phyloP scores from a whole-genome alignment of 1,140 invertebrate genomes.

The Macrobrachium nipponense region DNA sequence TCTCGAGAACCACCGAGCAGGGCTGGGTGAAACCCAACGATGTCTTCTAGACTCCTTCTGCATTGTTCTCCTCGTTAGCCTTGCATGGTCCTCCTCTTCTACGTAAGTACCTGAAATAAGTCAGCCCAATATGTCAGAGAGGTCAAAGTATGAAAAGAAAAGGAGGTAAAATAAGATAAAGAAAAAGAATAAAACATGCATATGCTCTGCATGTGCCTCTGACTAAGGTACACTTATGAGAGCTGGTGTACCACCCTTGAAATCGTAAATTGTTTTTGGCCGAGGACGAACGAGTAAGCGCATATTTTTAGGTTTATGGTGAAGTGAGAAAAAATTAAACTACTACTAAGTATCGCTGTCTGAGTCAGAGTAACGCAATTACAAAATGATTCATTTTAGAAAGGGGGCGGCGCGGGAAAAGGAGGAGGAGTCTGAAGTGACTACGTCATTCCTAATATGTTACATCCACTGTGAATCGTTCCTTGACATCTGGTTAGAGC shows the following conservation, averaged over 20 bases:
- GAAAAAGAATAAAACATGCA: no score
- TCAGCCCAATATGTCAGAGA: slow-evolving; percentile 41
- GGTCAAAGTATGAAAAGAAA: neutral
- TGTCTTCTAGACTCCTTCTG: slow-evolving; percentile 38
- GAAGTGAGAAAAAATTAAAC: no score
- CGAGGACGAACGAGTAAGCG: no score
- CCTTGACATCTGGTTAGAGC: slow-evolving; percentile 5
- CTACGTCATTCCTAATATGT: slow-evolving; percentile 39
- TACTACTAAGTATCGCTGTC: slow-evolving; percentile 1
- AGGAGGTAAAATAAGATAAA: no score
- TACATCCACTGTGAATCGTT: slow-evolving; percentile 32
- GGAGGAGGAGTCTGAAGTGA: slow-evolving; percentile 11
- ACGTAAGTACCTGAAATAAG: slow-evolving; percentile 49
- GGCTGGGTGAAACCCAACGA: slow-evolving; percentile 51
- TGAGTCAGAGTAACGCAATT: slow-evolving; percentile 32
- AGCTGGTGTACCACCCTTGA: no score
- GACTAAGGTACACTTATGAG: no score
- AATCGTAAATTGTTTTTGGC: no score
- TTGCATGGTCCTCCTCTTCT: slow-evolving; percentile 36
- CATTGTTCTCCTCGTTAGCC: slow-evolving; percentile 25
- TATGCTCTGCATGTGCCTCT: no score
- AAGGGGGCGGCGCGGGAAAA: neutral
- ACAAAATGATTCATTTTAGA: slow-evolving; percentile 35
- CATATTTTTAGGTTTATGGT: no score
- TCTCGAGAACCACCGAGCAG: slow-evolving; percentile 42